Base-by-base conservation (phyloP, 2,113 vertebrate genomes). In the Nanorana parkeri region DNA sequence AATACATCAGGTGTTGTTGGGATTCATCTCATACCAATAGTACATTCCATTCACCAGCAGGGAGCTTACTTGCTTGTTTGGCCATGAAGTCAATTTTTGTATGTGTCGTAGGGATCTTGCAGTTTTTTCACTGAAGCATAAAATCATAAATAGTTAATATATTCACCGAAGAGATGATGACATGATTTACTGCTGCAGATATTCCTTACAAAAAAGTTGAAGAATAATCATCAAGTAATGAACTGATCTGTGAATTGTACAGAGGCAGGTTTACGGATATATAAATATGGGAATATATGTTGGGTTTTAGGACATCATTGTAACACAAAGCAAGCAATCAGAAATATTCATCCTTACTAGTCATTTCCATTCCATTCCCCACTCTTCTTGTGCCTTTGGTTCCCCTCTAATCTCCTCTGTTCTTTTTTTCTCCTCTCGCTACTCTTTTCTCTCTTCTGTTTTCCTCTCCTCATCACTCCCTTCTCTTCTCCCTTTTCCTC, bases 61-160 rank as follows among this genome's bases (percentile, higher is more conserved):
- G 87, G 85, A 88, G 68, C 0, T 1, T 81, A 28, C 86, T 88
- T 85, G 89, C 87, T 91, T 89, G 88, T 87, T 68, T 89, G 87
- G 85, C 84, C 80, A 89, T 58, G 89, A 85, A 90, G 79, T 89
- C 89, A 91, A 89, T 84, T 84, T 86, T 88, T 87, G 88, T 87
- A 88, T 87, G 80, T 87, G 84, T 85, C 88, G 87, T 41, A 85
- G 89, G 85, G 83, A 84, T 88, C 88, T 85, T 87, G 84, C 84
- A 55, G 51, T 55, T 32, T 66, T 78, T 67, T 5, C 28, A 87
- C 86, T 86, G 88, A 89, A 91, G 88, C 89, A 90, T 90, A 89
- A 88, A 91, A 88, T 89, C 87, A 89, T 87, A 89, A 90, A 90
- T 90, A 87, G 89, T 91, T 91, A 90, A 89, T 87, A 85, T 88